Base-by-base conservation (phyloP, 2,888 invertebrate genomes). In the Mayetiola destructor region DNA sequence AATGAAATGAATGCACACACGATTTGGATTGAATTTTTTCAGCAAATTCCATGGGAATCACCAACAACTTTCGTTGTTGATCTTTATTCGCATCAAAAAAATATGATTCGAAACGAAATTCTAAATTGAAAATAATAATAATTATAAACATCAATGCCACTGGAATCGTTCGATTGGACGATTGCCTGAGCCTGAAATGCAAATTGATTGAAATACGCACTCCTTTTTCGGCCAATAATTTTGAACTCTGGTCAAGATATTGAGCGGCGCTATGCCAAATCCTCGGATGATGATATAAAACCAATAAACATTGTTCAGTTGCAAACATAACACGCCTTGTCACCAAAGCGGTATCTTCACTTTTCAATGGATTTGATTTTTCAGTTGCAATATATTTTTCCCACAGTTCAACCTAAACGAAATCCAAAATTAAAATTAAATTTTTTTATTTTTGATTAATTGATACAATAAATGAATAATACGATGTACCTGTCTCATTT, bases 221-320 rank as follows among this genome's bases (percentile, higher is more conserved):
- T 72, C 95, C 96, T 73, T 95, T 96, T 71, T 97, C 97, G 55
- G 88, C 85, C 59, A 99, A 77, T 63, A 91, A 80, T 70, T 92
- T 92, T 35, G 94, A 89, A 61, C 94, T 93, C 67, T 92, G 85
- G 70, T 99, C 96, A 53, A 99, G 77, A 74, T 93, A 99, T 68
- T 93, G 88, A 0, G 97, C 95, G 0, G 97, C 96, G 73, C 99
- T 97, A 70, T 94, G 92, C 99, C 99, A 99, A 59, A 99, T 90
- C 62, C 99, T 97, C 0, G 97, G 94, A 71, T 97, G 95, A 74
- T 96, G 96, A 0, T 95, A 94, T 35, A 99, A 76, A 66, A 97
- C 97, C 48, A 99, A 75, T 54, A 99, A 74, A 64, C 96, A 93
- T 72, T 99, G 97, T 68, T 99, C 99, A 61, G 97, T 93, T 0